Conservation (phyloP, 2,888 invertebrate genomes). For the Plebejus melissa region DNA sequence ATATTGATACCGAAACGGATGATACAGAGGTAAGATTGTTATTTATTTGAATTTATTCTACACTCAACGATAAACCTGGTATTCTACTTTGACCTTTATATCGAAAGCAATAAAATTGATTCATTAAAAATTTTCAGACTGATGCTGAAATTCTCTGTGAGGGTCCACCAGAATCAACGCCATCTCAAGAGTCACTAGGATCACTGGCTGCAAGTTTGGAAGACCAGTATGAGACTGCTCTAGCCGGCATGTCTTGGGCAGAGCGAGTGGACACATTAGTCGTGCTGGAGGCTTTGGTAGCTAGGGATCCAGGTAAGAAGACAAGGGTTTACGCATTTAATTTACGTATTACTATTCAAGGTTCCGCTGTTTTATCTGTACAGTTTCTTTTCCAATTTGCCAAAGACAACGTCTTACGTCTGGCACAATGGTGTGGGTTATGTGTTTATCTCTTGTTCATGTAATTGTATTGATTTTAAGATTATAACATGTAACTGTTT, state of each 20-base stretch:
- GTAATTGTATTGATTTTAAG: no score
- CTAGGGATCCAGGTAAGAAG: conserved; percentile 88
- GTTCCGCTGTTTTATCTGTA: no score
- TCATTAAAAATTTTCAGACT: neutral
- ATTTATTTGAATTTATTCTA: neutral
- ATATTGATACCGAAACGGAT: conserved; percentile 90
- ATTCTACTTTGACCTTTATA: no score
- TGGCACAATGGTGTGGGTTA: no score
- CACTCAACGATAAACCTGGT: no score
- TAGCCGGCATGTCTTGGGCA: conserved; percentile 90
- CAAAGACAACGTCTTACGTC: no score
- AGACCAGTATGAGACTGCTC: conserved; percentile 83
- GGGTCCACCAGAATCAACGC: conserved; percentile 48
- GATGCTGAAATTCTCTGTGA: conserved; percentile 80
- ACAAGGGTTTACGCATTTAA: neutral
- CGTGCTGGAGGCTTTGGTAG: conserved; percentile 86
- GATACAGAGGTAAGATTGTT: conserved; percentile 80
- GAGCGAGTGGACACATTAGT: conserved; percentile 90
- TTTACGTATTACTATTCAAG: no score
- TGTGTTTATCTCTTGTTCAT: no score
- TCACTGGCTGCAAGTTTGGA: conserved; percentile 72
- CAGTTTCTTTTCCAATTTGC: no score
- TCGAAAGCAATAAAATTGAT: no score
- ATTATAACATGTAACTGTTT: no score
- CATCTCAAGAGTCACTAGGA: conserved; percentile 44